phyloP scores from a whole-genome alignment of 2,888 invertebrate genomes.

The Dryobota labecula region DNA sequence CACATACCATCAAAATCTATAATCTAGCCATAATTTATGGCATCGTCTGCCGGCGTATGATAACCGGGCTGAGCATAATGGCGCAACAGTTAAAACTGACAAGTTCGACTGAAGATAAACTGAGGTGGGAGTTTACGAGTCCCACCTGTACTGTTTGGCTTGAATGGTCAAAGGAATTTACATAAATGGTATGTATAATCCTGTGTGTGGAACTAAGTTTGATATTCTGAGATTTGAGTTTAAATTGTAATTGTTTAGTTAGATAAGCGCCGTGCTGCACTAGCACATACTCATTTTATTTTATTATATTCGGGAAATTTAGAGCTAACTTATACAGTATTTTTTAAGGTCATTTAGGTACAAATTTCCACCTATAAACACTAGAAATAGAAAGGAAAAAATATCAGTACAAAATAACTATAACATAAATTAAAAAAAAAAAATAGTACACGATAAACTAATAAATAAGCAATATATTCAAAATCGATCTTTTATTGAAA shows the following conservation, averaged over 20 bases:
- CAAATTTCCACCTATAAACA: too few species aligned
- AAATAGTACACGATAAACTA: too few species aligned
- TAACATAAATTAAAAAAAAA: too few species aligned
- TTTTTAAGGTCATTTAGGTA: too few species aligned
- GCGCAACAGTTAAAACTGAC: constrained; percentile 60
- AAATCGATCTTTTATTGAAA: too few species aligned
- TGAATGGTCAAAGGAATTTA: constrained; percentile 36
- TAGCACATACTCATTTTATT: too few species aligned
- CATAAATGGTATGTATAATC: constrained; percentile 19
- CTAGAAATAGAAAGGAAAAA: too few species aligned
- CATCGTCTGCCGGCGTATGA: constrained; percentile 64
- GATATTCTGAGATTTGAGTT: constrained; percentile 13
- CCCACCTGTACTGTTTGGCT: constrained; percentile 25
- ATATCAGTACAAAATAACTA: too few species aligned
- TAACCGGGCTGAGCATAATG: constrained; percentile 53
- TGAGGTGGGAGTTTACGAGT: constrained; percentile 44
- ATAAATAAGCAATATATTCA: too few species aligned
- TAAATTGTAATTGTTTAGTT: neutral
- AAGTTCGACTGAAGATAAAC: constrained; percentile 53
- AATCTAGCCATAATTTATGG: constrained; percentile 67
- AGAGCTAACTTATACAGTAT: too few species aligned
- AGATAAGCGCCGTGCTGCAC: neutral
- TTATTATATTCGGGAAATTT: too few species aligned
- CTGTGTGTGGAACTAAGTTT: constrained; percentile 6
- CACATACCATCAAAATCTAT: constrained; percentile 27